phyloP scores from a whole-genome alignment of 2,888 invertebrate genomes.

The Drosophila phalerata region DNA sequence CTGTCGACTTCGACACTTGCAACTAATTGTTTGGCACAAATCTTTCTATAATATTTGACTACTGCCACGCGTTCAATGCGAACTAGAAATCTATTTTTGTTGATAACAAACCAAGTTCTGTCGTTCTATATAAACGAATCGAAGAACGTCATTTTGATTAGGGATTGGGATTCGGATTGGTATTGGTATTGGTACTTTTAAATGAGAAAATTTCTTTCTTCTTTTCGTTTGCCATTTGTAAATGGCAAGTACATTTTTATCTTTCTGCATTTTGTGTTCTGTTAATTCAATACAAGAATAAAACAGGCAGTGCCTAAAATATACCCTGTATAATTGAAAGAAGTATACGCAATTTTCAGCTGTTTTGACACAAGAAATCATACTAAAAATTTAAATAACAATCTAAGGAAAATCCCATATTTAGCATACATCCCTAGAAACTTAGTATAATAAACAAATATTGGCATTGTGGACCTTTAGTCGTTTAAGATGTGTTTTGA shows the following conservation, averaged over 20 bases:
- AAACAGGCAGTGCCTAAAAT: not conserved
- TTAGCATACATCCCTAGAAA: no score
- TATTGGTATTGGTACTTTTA: not conserved
- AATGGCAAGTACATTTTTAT: constrained; percentile 41
- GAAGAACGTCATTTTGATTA: not conserved
- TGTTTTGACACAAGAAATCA: not conserved
- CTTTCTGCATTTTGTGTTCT: constrained; percentile 1
- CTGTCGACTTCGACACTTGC: constrained; percentile 44
- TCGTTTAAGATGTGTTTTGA: no score
- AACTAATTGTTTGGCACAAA: constrained; percentile 56
- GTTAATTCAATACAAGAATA: not conserved
- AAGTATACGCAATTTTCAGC: not conserved
- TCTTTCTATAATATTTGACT: constrained; percentile 37
- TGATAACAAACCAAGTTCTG: constrained; percentile 42
- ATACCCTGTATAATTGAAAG: constrained; percentile 8
- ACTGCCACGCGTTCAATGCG: constrained; percentile 51
- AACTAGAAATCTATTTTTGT: constrained; percentile 27
- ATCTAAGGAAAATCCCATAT: not conserved
- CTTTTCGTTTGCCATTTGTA: constrained; percentile 41
- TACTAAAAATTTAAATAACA: not conserved
- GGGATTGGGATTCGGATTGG: not conserved
- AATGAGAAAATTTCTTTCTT: constrained; percentile 21
- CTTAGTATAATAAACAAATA: no score
- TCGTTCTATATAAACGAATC: not conserved
- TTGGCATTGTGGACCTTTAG: no score